Percentiles rank a stretch among this genome's conserved stretches.
Evolutionary conservation across 2,888 invertebrate species (phyloP).

Genomic region (Cataglyphis altisquamis): DNA sequence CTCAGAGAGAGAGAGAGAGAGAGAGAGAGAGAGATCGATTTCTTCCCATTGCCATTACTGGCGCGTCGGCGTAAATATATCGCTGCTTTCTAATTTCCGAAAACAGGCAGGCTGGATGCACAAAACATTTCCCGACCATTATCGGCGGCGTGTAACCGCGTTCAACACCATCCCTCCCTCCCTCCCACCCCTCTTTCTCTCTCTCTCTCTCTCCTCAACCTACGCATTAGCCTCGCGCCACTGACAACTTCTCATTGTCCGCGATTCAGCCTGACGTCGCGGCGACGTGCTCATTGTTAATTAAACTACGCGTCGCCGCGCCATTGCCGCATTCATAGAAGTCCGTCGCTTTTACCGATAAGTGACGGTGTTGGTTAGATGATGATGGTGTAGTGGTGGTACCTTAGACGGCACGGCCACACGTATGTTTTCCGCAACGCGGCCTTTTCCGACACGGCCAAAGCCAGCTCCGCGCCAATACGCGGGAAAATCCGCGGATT

Average conservation of each 20-base stretch:
- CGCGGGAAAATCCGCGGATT: constrained; percentile 67
- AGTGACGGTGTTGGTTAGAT: constrained; percentile 65
- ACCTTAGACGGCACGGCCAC: constrained; percentile 34
- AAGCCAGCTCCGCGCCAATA: constrained; percentile 45
- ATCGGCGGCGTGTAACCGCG: constrained; percentile 67
- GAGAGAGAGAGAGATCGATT: constrained; percentile 26
- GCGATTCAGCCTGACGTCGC: constrained; percentile 80
- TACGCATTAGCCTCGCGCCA: constrained; percentile 61
- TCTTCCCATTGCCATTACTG: constrained; percentile 31
- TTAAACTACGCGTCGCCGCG: constrained; percentile 82
- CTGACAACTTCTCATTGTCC: constrained; percentile 84
- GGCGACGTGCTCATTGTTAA: constrained; percentile 82
- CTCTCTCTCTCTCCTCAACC: constrained; percentile 25
- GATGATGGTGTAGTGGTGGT: constrained; percentile 46
- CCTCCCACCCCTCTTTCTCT: too few relatives aligned
- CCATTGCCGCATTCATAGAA: constrained; percentile 77
- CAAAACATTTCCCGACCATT: constrained; percentile 70
- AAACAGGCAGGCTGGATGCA: constrained; percentile 63
- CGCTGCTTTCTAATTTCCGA: constrained; percentile 61
- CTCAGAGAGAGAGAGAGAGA: background rate
- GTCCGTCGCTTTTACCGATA: constrained; percentile 72
- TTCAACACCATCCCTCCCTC: constrained; percentile 64
- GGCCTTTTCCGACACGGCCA: constrained; percentile 32
- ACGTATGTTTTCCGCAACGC: constrained; percentile 47
- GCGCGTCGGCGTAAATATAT: constrained; percentile 37